Conservation (phyloP, 2,888 invertebrate genomes). For the Drosophila kanekoi region DNA sequence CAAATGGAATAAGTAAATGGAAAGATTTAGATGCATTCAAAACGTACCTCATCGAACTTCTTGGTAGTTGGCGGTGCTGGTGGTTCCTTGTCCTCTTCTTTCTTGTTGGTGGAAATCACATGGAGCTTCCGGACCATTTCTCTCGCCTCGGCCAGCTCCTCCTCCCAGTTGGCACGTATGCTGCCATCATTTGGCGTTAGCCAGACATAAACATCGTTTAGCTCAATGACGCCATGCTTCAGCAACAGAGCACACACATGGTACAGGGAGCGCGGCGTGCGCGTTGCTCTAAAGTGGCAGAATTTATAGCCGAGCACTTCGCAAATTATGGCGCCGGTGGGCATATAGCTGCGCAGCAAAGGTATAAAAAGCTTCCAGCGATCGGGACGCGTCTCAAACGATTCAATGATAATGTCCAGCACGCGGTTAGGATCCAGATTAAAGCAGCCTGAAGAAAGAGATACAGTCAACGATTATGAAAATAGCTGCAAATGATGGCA, state of each 20-base stretch:
- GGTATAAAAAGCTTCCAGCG: conserved; percentile 93
- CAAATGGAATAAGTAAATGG: background rate
- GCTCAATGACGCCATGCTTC: conserved; percentile 93
- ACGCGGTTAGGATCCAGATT: conserved; percentile 99
- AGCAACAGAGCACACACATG: conserved; percentile 95
- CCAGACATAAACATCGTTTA: conserved; percentile 96
- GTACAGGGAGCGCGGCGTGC: conserved; percentile 93
- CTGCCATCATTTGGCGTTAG: conserved; percentile 93
- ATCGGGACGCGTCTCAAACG: conserved; percentile 95
- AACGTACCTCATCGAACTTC: conserved; percentile 88
- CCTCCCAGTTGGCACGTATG: conserved; percentile 93
- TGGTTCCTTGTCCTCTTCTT: conserved; percentile 88
- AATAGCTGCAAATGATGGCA: background rate
- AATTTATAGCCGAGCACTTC: conserved; percentile 98
- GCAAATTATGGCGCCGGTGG: conserved; percentile 94
- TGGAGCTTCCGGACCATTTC: conserved; percentile 95
- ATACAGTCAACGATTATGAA: background rate
- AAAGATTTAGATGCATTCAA: background rate
- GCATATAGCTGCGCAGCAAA: conserved; percentile 94
- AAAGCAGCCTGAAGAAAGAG: conserved; percentile 92
- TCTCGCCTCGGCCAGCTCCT: conserved; percentile 92
- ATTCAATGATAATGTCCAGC: conserved; percentile 97
- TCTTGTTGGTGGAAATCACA: conserved; percentile 91
- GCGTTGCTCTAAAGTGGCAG: conserved; percentile 87
- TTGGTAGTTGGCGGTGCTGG: conserved; percentile 90